Evolutionary conservation across 2,888 invertebrate genomes (phyloP).

Genomic region (Colletes collaris): DNA sequence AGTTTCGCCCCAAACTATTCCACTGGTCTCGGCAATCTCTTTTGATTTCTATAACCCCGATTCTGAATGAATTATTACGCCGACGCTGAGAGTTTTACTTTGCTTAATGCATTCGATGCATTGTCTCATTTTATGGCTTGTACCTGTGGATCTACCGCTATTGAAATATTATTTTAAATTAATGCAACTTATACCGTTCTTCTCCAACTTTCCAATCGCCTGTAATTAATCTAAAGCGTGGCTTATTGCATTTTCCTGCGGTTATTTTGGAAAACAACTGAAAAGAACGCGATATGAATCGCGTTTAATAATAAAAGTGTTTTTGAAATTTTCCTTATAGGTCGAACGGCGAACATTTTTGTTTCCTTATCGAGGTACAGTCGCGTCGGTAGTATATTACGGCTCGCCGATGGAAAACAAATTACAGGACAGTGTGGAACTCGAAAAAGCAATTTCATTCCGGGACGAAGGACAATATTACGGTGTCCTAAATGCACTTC

Average conservation of each 20-base stretch:
- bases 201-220: no score
- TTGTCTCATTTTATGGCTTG: not conserved
- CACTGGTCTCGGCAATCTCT: not conserved
- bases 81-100: not conserved
- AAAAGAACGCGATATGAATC: no score
- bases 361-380: no score
- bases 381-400: not conserved
- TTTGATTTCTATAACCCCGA: conserved; percentile 31
- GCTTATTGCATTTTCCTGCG: no score
- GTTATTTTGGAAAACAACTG: no score
- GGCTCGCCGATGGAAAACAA: conserved; percentile 16
- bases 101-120: not conserved
- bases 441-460: conserved; percentile 53
- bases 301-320: no score
- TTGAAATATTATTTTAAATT: no score
- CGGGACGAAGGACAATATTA: conserved; percentile 48
- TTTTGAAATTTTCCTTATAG: no score
- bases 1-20: conserved; percentile 3
- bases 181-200: no score
- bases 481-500: conserved; percentile 45
- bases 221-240: no score
- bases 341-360: no score
- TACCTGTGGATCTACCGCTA: no score
- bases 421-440: conserved; percentile 18
- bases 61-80: conserved; percentile 3